Base-by-base conservation (phyloP, 2,888 invertebrate genomes). In the Gandaritis pyraliata region DNA sequence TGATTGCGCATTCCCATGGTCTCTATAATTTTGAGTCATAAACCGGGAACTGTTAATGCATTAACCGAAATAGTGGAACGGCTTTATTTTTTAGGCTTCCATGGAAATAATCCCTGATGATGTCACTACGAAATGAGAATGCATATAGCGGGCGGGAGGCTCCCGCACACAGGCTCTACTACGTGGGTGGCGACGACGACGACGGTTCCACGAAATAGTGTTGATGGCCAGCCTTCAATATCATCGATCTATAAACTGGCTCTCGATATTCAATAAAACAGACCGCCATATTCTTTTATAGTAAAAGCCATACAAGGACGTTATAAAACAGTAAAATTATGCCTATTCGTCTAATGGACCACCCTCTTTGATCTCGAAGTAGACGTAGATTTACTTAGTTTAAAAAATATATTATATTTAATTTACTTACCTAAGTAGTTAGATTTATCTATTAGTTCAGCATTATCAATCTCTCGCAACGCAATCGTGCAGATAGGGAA, bases 121-220 rank as follows among this genome's bases (percentile, higher is more conserved):
- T 74, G 75, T 80, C 75, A 77, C 76, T 76, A 76, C 74, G 73
- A 78, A 78, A 76, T 77, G 75, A 72, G 75, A 72, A 75, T 70
- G 70, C 75, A 62, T 66, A 72, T 66, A 72, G 72, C 74, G 73
- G 67, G 70, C 75, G 71, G 67, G 71, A 75, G 75, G 75, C 72
- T 74, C 73, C 74, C 73, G 70, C 72, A 69, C 72, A 67, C 74
- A 75, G 77, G 72, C 71, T 78, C 89, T 71, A 83, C 89, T 71
- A 83, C 89, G 85, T 89, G 90, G 90, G 90, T 90, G 90, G 89
- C 85, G 6, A 23, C 23, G 23, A 23, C 23, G 23, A 23, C 23
- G 87, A n/a, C 36, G 30, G 76, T 88, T 89, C 87, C 82, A 84
- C 83, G 88, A 85, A 87, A 82, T 82, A 82, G 78, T 82, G 82